Base-by-base conservation (phyloP, 2,888 invertebrate species). In the Epinotia brunnichana region DNA sequence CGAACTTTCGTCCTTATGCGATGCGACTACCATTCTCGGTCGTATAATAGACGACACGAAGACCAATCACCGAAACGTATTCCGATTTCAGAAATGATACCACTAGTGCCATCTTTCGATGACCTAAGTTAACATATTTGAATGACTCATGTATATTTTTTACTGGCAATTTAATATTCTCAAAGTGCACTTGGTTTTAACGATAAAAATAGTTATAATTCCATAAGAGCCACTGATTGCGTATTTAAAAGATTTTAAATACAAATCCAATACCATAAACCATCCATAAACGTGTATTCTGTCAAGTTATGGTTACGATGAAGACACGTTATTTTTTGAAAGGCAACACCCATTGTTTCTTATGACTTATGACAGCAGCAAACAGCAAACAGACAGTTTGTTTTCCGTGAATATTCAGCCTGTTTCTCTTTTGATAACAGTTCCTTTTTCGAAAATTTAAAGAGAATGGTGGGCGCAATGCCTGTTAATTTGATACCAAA, bases 401-500 rank as follows among this genome's bases (percentile, higher is more conserved):
- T 75, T 83, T 84, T 78, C 80, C 77, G 82, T 81, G 85, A 79
- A 83, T 82, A 84, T 82, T 86, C 88, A 85, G 85, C 82, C 90
- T 90, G 91, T 87, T 90, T 91, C 90, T 86, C 80, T 87, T 90
- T 91, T 88, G 80, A 80, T 86, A 87, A 89, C 83, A 89, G 84
- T 91, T 90, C 90, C 81, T 85, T 88, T 92, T 92, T 90, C 85
- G 88, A 91, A 91, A 87, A 87, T 83, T 77, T 78, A 79, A 87
- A 87, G 86, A 93, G 87, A 90, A 93, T 93, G 93, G 93, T 93
- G 90, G 93, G 93, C 91, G 93, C 92, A 77, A 92, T 92, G 92
- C 92, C 93, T 92, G 91, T 93, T 81, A 90, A 91, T 85, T 85
- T 93, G 86, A 89, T 92, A 85, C 92, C 93, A 85, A 93, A 92